Conservation (phyloP, 2,113 vertebrate species). For the Perccottus glenii region DNA sequence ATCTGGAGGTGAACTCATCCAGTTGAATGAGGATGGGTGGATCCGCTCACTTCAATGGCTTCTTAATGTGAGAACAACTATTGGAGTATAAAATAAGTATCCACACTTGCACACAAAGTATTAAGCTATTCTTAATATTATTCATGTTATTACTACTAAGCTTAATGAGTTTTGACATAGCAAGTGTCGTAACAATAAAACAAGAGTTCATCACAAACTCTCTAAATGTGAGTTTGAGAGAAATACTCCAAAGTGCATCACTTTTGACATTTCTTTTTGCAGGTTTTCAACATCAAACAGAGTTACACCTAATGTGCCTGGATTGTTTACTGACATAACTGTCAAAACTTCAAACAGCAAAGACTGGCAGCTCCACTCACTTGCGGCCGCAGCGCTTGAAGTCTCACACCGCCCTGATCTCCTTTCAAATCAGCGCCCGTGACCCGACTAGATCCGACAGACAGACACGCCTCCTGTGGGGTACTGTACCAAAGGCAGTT, state of each 20-base stretch:
- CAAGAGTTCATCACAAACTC: conserved; percentile 41
- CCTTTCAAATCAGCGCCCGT: conserved; percentile 66
- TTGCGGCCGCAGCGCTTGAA: conserved; percentile 52
- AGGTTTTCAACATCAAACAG: conserved; percentile 71
- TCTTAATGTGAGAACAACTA: conserved; percentile 33
- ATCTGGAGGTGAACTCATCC: conserved; percentile 59
- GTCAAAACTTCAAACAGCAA: conserved; percentile 77
- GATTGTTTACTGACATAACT: conserved; percentile 77
- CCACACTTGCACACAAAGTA: conserved; percentile 29
- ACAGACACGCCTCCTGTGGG: conserved; percentile 71
- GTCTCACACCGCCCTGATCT: conserved; percentile 68
- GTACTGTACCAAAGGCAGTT: conserved; percentile 33
- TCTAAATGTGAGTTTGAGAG: conserved; percentile 43
- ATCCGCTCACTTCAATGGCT: conserved; percentile 53
- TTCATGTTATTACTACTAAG: conserved; percentile 40
- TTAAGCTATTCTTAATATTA: conserved; percentile 61
- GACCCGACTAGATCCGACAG: conserved; percentile 73
- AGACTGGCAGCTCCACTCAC: conserved; percentile 69
- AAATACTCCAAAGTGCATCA: conserved; percentile 48
- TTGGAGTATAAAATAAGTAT: conserved; percentile 24
- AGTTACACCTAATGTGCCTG: conserved; percentile 63
- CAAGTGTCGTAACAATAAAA: conserved; percentile 37
- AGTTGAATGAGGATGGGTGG: conserved; percentile 70
- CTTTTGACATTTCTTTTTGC: conserved; percentile 55
- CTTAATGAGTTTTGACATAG: conserved; percentile 66